Percentiles rank a stretch among this genome's conserved stretches.
phyloP scores from a whole-genome alignment of 2,797 vertebrate species.

The Gadopsis bispinosus region DNA sequence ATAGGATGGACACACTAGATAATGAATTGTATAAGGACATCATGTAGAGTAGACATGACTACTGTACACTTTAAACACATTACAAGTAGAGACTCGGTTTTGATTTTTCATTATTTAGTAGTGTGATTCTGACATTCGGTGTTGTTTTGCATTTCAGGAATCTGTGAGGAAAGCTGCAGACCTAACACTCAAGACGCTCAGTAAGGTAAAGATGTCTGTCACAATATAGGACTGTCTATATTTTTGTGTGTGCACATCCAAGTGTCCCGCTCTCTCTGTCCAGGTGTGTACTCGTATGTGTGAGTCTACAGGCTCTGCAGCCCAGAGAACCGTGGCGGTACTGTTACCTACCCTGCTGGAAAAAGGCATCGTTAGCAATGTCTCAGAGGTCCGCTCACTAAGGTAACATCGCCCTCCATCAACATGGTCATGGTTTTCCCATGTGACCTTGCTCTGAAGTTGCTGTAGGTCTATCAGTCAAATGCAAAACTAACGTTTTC shows the following conservation, averaged over 20 bases:
- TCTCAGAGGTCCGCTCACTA: conserved; percentile 94
- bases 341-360: conserved; percentile 94
- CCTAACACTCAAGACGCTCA: conserved; percentile 94
- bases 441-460: not conserved
- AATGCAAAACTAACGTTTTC: not conserved
- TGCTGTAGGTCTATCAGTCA: not conserved
- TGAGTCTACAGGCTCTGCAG: conserved; percentile 90
- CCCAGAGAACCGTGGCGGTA: conserved; percentile 91
- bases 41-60: not conserved
- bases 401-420: conserved; percentile 83
- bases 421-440: not conserved
- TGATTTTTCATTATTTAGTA: not conserved
- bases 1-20: not conserved
- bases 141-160: conserved; percentile 85
- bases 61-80: not conserved
- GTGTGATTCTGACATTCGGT: not conserved
- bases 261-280: conserved; percentile 26
- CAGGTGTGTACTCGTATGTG: conserved; percentile 98
- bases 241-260: conserved; percentile 7
- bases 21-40: not conserved
- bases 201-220: conserved; percentile 88
- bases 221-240: not conserved
- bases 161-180: conserved; percentile 98
- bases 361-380: conserved; percentile 95
- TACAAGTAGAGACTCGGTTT: not conserved